These are phyloP conservation scores for Luperina nickerlii DNA, from an alignment of 2,888 invertebrate genomes.

Conservation along the genomic window DNA sequence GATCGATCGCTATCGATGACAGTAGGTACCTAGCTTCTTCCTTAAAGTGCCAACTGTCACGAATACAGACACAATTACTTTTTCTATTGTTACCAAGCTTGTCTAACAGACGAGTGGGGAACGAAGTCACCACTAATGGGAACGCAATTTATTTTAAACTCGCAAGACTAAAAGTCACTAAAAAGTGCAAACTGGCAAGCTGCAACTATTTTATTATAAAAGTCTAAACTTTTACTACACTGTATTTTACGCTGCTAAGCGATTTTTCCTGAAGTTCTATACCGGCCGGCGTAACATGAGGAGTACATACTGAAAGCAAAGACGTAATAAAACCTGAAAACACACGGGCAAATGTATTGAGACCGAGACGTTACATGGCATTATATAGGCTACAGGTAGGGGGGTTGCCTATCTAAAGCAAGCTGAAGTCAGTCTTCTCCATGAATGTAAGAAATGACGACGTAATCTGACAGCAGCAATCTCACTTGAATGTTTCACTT, in stretches of 20 bases:
- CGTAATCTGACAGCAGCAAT: neutral
- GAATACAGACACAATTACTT: no score
- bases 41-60: neutral
- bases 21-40: neutral
- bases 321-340: slow-evolving; percentile 72
- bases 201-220: slow-evolving; percentile 43
- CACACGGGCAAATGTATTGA: slow-evolving; percentile 40
- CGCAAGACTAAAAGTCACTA: slow-evolving; percentile 7
- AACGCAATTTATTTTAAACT: neutral
- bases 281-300: slow-evolving; percentile 65
- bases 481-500: neutral
- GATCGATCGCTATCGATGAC: neutral
- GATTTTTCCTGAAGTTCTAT: slow-evolving; percentile 65
- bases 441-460: neutral
- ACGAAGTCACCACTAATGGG: neutral
- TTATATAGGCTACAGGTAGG: neutral
- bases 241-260: slow-evolving; percentile 58
- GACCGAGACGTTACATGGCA: neutral
- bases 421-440: neutral
- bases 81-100: no score
- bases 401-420: neutral
- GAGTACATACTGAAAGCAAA: slow-evolving; percentile 69
- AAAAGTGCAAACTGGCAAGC: slow-evolving; percentile 12
- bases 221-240: slow-evolving; percentile 35
- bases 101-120: no score